Conservation (phyloP, 2,113 vertebrate genomes). For the Halichoeres trimaculatus region DNA sequence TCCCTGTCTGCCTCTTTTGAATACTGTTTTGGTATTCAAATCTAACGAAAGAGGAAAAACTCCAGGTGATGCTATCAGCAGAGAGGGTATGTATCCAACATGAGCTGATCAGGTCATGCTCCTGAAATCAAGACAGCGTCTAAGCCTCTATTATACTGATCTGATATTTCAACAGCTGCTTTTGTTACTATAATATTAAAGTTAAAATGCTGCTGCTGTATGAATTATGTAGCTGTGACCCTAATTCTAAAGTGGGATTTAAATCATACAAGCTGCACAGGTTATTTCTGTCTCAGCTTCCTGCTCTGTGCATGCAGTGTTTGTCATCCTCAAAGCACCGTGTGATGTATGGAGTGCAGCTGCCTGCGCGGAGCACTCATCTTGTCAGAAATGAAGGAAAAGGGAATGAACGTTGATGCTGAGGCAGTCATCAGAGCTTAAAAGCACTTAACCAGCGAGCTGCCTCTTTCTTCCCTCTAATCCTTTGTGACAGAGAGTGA, state of each 20-base stretch:
- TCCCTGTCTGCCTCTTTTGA: conserved; percentile 36
- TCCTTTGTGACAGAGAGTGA: conserved; percentile 49
- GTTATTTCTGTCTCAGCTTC: conserved; percentile 21
- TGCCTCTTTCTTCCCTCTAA: conserved; percentile 31
- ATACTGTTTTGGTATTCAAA: conserved; percentile 64
- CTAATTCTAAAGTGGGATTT: conserved; percentile 20
- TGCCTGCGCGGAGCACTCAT: background rate
- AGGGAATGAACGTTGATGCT: conserved; percentile 4
- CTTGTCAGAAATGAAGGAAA: conserved; percentile 1
- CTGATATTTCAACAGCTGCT: conserved; percentile 2
- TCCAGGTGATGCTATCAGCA: background rate
- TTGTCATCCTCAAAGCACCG: conserved; percentile 2
- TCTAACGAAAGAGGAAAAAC: conserved; percentile 10
- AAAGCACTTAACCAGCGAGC: conserved; percentile 9
- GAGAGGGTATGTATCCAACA: conserved; percentile 31
- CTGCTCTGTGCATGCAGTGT: conserved; percentile 10
- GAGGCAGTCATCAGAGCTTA: conserved; percentile 9
- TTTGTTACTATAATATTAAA: background rate
- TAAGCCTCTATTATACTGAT: background rate
- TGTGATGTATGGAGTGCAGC: conserved; percentile 15
- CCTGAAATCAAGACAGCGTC: conserved; percentile 6
- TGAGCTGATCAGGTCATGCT: conserved; percentile 38
- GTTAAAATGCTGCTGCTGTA: background rate
- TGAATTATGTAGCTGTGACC: conserved; percentile 49
- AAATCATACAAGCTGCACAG: conserved; percentile 4